Base-by-base conservation (phyloP, 2,113 vertebrate genomes). In the Hipposideros armiger region DNA sequence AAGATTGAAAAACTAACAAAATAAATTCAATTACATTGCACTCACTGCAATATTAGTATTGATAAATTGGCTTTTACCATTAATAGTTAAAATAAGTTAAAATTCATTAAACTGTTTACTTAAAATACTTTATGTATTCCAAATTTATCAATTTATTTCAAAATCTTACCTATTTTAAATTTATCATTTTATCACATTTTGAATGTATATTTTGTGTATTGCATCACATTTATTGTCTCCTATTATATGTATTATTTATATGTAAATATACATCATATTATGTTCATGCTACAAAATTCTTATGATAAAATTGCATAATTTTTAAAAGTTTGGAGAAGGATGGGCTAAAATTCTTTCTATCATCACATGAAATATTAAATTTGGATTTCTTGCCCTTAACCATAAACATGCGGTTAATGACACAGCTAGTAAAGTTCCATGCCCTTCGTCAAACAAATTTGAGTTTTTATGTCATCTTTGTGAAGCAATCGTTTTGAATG, bases 71-170 rank as follows among this genome's bases (percentile, higher is more conserved):
- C 73, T 81, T 60, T 28, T 72, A 83, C 4, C 45, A 36, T 42
- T 73, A 78, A 32, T 62, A 73, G 28, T 87, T 72, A 74, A 91
- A 76, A 85, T 81, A 69, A 81, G 62, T 86, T 84, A 40, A 83
- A 90, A 26, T 77, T 77, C 4, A 60, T 73, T 50, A 89, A 80
- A 50, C 50, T 47, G n/a, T 86, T 64, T 77, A 77, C 47, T 93
- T 78, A 64, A 76, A 84, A 56, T 56, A 8, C 76, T 73, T 30
- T 19, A n/a, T 60, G n/a, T 88, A 64, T 88, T 88, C n/a, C 11
- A 69, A 81, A 70, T 58, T 47, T 81, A n/a, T 45, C 10, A 67
- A 58, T n/a, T n/a, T 70, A 70, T 73, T 52, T 56, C 13, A 82
- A 66, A 73, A 62, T 40, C 9, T 11, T 45, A 60, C 36, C 70